Evolutionary conservation across 2,797 vertebrate species (phyloP).

Genomic region (Linurgus olivaceus): DNA sequence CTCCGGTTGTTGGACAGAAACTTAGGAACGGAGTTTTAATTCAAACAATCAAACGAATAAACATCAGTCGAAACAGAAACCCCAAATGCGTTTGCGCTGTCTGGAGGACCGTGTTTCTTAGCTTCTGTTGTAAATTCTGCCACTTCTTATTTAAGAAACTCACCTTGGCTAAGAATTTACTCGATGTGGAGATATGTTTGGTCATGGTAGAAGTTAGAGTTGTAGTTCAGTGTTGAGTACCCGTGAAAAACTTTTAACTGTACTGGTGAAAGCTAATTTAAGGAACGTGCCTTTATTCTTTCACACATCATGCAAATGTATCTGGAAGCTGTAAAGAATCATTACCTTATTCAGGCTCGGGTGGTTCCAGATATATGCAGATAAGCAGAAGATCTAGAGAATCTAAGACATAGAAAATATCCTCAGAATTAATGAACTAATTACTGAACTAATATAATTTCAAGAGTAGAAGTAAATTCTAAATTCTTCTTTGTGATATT

Average conservation of each 20-base stretch:
- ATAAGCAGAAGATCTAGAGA: neutral
- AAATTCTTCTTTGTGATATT: neutral
- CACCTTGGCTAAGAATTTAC: no score
- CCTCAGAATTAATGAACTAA: neutral
- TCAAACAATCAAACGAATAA: neutral
- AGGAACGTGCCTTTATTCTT: rapidly evolving
- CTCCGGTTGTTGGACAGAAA: neutral
- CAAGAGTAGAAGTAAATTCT: neutral
- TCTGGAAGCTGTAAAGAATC: neutral
- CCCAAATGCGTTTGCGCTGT: rapidly evolving
- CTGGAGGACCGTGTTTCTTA: neutral
- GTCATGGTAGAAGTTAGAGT: neutral
- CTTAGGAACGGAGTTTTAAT: neutral
- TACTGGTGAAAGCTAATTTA: neutral
- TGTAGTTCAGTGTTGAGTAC: neutral
- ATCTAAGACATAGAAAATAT: neutral
- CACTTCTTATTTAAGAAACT: neutral
- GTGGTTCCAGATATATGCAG: neutral
- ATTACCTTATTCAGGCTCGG: rapidly evolving
- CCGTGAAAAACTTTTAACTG: neutral
- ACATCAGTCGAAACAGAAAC: neutral
- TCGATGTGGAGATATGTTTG: rapidly evolving
- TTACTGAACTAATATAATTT: neutral
- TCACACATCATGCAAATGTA: neutral
- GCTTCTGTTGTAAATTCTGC: neutral